Conservation (phyloP, 2,113 vertebrate genomes). For the Colistium nudipinnis region DNA sequence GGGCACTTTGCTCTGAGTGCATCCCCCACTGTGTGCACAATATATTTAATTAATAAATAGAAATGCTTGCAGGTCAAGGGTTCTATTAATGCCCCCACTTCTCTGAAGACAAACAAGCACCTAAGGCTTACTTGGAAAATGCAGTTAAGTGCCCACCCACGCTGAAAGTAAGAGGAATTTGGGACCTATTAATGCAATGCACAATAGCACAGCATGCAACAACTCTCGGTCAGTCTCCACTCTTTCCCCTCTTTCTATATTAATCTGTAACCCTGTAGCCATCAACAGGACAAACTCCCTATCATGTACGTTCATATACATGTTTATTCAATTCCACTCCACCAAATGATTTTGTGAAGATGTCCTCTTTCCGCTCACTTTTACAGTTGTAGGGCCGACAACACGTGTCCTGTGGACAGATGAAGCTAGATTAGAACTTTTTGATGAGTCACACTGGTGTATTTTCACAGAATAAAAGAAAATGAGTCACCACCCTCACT, state of each 20-base stretch:
- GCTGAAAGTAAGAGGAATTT: conserved; percentile 65
- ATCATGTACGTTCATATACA: background rate
- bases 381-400: too few species aligned
- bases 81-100: conserved; percentile 68
- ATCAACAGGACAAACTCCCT: background rate
- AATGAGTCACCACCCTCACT: background rate
- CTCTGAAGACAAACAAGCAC: conserved; percentile 75
- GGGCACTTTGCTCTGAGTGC: conserved; percentile 68
- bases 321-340: background rate
- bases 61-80: conserved; percentile 73
- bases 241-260: conserved; percentile 27
- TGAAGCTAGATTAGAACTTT: background rate
- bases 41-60: conserved; percentile 72
- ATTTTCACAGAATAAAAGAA: background rate
- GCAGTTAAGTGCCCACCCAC: conserved; percentile 68
- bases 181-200: conserved; percentile 62
- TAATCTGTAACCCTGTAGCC: background rate
- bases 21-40: conserved; percentile 68
- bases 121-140: conserved; percentile 70
- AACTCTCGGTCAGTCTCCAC: conserved; percentile 35
- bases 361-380: too few species aligned
- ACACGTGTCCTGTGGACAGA: background rate
- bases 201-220: conserved; percentile 60
- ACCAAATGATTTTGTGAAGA: too few species aligned
- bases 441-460: background rate